These are phyloP conservation scores for Paratilapia polleni DNA, from an alignment of 2,113 vertebrate genomes.

Conservation along the genomic window DNA sequence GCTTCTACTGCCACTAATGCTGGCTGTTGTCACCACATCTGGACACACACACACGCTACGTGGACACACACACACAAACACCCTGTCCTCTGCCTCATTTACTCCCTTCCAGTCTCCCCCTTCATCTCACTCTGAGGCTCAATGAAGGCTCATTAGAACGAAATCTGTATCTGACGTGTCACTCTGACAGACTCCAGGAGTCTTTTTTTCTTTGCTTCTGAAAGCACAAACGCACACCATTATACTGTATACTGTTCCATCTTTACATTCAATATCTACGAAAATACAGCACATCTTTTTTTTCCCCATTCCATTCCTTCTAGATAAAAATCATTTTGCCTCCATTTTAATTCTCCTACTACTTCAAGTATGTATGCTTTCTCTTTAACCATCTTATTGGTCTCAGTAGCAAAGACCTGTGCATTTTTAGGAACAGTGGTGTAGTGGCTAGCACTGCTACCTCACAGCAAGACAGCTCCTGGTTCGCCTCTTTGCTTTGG, in stretches of 20 bases:
- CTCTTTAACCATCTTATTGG: neutral
- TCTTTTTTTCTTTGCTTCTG: neutral
- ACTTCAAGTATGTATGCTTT: neutral
- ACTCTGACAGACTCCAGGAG: neutral
- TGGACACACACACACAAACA: neutral
- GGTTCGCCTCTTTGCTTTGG: neutral
- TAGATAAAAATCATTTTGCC: neutral
- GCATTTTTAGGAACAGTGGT: neutral
- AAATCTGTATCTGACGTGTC: neutral
- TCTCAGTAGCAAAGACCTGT: neutral
- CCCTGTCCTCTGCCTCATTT: neutral
- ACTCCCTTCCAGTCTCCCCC: neutral
- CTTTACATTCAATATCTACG: neutral
- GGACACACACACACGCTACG: neutral
- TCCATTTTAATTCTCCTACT: neutral
- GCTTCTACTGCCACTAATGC: constrained; percentile 23
- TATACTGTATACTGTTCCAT: neutral
- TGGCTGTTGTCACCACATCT: constrained; percentile 42
- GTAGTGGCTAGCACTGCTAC: neutral
- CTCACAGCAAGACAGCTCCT: neutral
- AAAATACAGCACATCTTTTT: neutral
- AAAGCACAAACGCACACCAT: neutral
- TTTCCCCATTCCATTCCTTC: neutral
- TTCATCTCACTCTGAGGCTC: constrained; percentile 6
- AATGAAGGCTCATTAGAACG: constrained; percentile 33